Evolutionary conservation across 2,797 vertebrate genomes (phyloP).

Genomic region (Enteromius treurensis): DNA sequence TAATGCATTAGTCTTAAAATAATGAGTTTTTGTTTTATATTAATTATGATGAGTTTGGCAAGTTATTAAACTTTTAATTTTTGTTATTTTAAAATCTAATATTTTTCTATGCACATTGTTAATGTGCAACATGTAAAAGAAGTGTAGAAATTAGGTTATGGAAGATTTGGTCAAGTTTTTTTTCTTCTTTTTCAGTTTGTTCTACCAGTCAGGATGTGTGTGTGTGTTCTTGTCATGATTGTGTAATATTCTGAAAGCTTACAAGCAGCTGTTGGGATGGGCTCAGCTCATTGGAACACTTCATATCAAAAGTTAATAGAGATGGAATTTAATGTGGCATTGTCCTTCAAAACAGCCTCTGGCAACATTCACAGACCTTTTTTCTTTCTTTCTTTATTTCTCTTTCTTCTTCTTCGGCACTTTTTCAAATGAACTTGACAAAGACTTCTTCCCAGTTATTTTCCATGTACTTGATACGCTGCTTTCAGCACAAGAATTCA

Average conservation of each 20-base stretch:
- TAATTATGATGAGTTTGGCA: background rate
- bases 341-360: constrained; percentile 77
- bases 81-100: background rate
- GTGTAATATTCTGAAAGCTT: constrained; percentile 81
- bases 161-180: background rate
- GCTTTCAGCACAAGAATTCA: background rate
- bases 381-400: constrained; percentile 42
- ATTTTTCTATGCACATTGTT: background rate
- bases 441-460: constrained; percentile 55
- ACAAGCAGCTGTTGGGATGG: constrained; percentile 80
- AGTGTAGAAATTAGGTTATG: background rate
- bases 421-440: constrained; percentile 69
- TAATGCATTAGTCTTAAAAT: background rate
- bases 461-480: constrained; percentile 2
- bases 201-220: constrained; percentile 46
- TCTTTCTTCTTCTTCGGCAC: constrained; percentile 54
- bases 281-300: constrained; percentile 77
- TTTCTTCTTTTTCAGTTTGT: background rate
- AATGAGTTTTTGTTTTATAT: background rate
- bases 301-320: constrained; percentile 80
- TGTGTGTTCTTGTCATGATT: constrained; percentile 82
- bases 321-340: constrained; percentile 79
- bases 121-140: background rate
- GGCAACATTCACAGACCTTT: constrained; percentile 66
- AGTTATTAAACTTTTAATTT: background rate